These are phyloP conservation scores for Regulus satrapa DNA, from an alignment of 2,113 vertebrate species.

Conservation along the genomic window DNA sequence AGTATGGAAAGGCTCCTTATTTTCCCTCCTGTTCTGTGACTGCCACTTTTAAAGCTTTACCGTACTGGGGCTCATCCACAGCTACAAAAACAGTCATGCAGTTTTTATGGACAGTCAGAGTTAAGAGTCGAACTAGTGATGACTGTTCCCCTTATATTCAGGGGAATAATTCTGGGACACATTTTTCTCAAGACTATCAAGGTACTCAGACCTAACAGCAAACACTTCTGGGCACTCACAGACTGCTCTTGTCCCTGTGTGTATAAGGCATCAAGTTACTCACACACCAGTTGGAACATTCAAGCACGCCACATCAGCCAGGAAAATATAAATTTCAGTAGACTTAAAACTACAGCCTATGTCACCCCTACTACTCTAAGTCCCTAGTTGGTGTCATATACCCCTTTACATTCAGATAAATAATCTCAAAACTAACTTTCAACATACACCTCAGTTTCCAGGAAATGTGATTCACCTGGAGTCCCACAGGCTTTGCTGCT, in stretches of 20 bases:
- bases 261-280: neutral
- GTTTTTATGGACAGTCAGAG: neutral
- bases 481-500: neutral
- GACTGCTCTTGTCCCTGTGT: neutral
- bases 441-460: constrained; percentile 24
- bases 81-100: neutral
- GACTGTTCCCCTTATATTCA: neutral
- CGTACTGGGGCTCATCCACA: neutral
- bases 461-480: constrained; percentile 42
- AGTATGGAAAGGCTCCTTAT: neutral
- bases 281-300: neutral
- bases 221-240: neutral
- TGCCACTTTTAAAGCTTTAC: neutral
- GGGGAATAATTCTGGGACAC: neutral
- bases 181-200: neutral
- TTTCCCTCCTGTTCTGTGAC: neutral
- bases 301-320: neutral
- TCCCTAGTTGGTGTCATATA: constrained; percentile 22
- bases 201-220: neutral
- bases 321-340: constrained; percentile 21
- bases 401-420: constrained; percentile 43
- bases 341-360: neutral
- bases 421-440: constrained; percentile 59
- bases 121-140: neutral
- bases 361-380: neutral